These are phyloP conservation scores for Pungitius pungitius DNA, from an alignment of 2,113 vertebrate genomes.

Conservation along the genomic window DNA sequence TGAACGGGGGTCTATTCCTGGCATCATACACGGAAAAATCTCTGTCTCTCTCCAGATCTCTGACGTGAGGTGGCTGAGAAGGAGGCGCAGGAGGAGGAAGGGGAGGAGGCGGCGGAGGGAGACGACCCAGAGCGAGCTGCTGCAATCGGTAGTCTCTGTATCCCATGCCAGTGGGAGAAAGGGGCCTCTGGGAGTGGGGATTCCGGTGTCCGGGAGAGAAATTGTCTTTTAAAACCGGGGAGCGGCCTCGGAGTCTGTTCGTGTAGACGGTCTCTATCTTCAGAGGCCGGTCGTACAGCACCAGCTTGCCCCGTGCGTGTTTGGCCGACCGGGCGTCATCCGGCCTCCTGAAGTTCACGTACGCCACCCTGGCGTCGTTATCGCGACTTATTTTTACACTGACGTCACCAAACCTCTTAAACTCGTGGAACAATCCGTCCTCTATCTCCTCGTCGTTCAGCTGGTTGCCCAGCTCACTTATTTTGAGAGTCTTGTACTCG, in stretches of 20 bases:
- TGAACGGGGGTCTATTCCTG: conserved; percentile 85
- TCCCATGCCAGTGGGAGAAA: conserved; percentile 87
- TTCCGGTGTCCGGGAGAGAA: conserved; percentile 80
- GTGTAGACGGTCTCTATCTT: conserved; percentile 92
- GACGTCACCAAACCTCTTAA: conserved; percentile 95
- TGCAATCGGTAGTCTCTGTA: conserved; percentile 93
- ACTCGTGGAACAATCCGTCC: conserved; percentile 96
- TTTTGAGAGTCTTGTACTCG: conserved; percentile 96
- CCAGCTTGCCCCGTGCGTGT: conserved; percentile 91
- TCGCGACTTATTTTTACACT: conserved; percentile 94
- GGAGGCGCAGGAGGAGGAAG: conserved; percentile 77
- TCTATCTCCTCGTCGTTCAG: conserved; percentile 95
- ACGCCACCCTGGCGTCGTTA: conserved; percentile 91
- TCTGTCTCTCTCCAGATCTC: conserved; percentile 89
- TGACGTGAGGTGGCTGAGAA: conserved; percentile 78
- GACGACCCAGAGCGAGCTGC: conserved; percentile 90
- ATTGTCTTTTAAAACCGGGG: conserved; percentile 87
- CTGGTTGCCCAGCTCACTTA: conserved; percentile 93
- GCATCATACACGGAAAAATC: conserved; percentile 89
- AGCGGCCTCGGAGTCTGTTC: conserved; percentile 86
- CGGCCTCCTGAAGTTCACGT: conserved; percentile 93
- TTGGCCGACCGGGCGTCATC: conserved; percentile 95
- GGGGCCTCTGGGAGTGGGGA: conserved; percentile 81
- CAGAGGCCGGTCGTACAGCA: conserved; percentile 92
- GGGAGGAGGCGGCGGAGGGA: conserved; percentile 85